These are phyloP conservation scores for Elymnias hypermnestra DNA, from an alignment of 1,140 invertebrate species.

Conservation along the genomic window DNA sequence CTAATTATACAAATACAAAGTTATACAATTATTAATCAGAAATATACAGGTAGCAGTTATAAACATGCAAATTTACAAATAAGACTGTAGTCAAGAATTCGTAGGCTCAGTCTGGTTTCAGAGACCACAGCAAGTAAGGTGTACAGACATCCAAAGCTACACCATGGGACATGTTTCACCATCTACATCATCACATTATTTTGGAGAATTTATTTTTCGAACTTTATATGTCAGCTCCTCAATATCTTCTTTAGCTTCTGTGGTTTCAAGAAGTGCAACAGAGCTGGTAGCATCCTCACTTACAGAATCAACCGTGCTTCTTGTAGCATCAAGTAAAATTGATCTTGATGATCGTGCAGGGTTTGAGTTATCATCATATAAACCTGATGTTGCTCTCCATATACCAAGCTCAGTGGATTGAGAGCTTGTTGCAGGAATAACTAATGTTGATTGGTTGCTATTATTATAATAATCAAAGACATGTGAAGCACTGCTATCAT, in stretches of 20 bases:
- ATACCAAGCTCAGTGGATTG: too few species aligned
- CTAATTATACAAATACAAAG: too few species aligned
- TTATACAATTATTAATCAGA: too few species aligned
- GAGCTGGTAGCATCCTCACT: constrained; percentile 31
- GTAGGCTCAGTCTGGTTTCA: constrained; percentile 94
- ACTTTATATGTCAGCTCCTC: constrained; percentile 55
- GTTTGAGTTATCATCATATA: constrained; percentile 17
- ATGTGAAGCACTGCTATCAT: too few species aligned
- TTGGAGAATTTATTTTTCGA: constrained; percentile 40
- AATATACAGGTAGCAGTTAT: constrained; percentile 81
- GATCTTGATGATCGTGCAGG: constrained; percentile 8
- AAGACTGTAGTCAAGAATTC: constrained; percentile 88
- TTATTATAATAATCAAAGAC: too few species aligned
- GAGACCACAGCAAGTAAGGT: constrained; percentile 88
- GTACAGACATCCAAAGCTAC: constrained; percentile 90
- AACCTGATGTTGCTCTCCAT: too few species aligned
- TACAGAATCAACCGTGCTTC: constrained; percentile 11
- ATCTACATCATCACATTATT: constrained; percentile 72
- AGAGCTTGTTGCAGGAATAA: too few species aligned
- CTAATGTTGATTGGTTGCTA: too few species aligned
- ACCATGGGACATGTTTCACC: constrained; percentile 91
- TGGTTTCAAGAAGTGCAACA: constrained; percentile 9
- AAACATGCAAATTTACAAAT: constrained; percentile 80
- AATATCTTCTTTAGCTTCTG: constrained; percentile 6
- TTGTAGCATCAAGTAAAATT: constrained; percentile 21